A percentile compares a stretch with the other conserved stretches of the same genome.
These are phyloP conservation scores for Mamestra brassicae DNA, from an alignment of 2,888 invertebrate species.

Conservation along the genomic window DNA sequence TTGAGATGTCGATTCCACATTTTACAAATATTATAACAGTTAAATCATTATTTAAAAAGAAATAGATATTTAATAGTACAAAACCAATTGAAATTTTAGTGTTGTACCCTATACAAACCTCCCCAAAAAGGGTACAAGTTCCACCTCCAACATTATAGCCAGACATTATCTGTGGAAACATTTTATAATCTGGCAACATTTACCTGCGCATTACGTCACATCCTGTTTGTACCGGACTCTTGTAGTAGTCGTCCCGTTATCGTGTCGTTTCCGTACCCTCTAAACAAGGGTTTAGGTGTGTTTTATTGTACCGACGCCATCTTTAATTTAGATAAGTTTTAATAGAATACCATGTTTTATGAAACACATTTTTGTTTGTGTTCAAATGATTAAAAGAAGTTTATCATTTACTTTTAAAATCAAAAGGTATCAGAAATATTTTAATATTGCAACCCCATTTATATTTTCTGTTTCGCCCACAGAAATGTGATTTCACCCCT, in stretches of 20 bases:
- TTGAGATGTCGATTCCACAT: not conserved
- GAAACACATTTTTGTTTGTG: not conserved
- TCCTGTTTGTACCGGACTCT: constrained; percentile 34
- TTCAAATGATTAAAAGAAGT: not conserved
- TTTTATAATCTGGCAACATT: constrained; percentile 59
- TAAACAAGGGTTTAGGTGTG: constrained; percentile 35
- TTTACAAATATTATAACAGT: not conserved
- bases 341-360: constrained; percentile 7
- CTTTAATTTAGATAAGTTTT: constrained; percentile 36
- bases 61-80: not conserved
- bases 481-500: not conserved
- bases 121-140: not conserved
- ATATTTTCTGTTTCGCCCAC: not conserved
- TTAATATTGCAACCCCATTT: not conserved
- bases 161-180: constrained; percentile 41
- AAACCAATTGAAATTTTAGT: not conserved
- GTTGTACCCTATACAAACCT: not conserved
- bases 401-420: too few species aligned
- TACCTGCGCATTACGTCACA: constrained; percentile 21
- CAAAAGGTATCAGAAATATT: not conserved
- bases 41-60: too few species aligned
- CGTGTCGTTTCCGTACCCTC: constrained; percentile 59
- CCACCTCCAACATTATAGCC: not conserved
- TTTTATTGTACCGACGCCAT: constrained; percentile 32
- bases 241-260: constrained; percentile 38